Evolutionary conservation across 2,888 invertebrate genomes (phyloP).

Genomic region (Cheilosia variabilis): DNA sequence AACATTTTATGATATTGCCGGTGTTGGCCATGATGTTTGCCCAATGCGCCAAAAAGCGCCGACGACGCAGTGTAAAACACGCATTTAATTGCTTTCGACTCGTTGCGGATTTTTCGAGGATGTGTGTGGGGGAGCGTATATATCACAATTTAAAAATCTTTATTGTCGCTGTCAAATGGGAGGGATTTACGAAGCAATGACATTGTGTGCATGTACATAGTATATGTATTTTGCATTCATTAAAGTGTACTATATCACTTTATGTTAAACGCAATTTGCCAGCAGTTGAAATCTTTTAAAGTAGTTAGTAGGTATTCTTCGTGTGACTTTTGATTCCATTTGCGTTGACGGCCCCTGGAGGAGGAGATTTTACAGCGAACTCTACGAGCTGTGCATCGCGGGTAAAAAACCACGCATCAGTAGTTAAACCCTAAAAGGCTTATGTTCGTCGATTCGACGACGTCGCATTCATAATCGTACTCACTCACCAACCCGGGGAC

Average conservation of each 20-base stretch:
- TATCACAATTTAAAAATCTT: conserved; percentile 53
- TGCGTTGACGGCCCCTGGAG: too few species aligned
- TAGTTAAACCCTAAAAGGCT: too few species aligned
- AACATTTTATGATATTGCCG: conserved; percentile 50
- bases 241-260: conserved; percentile 2
- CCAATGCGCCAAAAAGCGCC: conserved; percentile 34
- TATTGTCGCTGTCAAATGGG: conserved; percentile 19
- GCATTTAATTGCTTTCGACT: conserved; percentile 37
- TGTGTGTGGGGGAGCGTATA: background rate
- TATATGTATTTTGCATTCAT: background rate
- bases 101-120: conserved; percentile 1
- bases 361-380: too few species aligned
- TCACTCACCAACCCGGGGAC: too few species aligned
- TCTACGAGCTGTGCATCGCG: too few species aligned
- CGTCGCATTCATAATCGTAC: too few species aligned
- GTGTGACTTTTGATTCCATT: too few species aligned
- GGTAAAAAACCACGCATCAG: too few species aligned
- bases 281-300: background rate
- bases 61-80: conserved; percentile 36
- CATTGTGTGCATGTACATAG: background rate
- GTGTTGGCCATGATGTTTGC: conserved; percentile 29
- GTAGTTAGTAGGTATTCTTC: too few species aligned
- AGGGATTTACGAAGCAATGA: conserved; percentile 28
- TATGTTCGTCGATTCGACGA: too few species aligned
- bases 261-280: background rate